Conservation (phyloP, 2,888 invertebrate genomes). For the Spodoptera picta region DNA sequence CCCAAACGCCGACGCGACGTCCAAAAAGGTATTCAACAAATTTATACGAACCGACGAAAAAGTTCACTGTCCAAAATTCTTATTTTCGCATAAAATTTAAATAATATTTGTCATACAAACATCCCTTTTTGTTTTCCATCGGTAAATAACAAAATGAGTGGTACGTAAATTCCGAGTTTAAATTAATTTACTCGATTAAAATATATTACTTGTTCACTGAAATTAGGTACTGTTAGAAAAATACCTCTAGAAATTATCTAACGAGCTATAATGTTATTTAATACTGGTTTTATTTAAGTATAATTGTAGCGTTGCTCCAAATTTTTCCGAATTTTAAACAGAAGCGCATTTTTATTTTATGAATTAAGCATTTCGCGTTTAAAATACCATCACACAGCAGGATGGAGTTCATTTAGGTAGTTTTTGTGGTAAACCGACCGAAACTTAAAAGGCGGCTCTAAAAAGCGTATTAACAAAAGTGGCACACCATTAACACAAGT, state of each 20-base stretch:
- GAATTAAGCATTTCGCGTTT: not conserved
- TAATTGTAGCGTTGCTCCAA: not conserved
- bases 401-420: conserved; percentile 12
- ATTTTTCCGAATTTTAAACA: too few relatives aligned
- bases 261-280: conserved; percentile 2
- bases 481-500: conserved; percentile 48
- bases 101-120: conserved; percentile 47
- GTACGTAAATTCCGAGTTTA: conserved; percentile 18
- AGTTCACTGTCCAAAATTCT: conserved; percentile 45
- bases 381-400: conserved; percentile 12
- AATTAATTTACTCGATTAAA: conserved; percentile 26
- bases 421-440: conserved; percentile 21
- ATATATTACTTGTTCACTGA: not conserved
- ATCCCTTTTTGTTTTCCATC: conserved; percentile 40
- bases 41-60: conserved; percentile 44
- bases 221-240: not conserved
- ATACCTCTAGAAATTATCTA: conserved; percentile 7
- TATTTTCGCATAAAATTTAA: conserved; percentile 56
- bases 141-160: conserved; percentile 27
- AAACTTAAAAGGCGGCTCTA: conserved; percentile 24
- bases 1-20: conserved; percentile 12
- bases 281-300: conserved; percentile 3
- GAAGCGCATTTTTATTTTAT: too few relatives aligned
- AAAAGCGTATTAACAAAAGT: conserved; percentile 51
- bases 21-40: conserved; percentile 42